Evolutionary conservation across 2,888 invertebrate genomes (phyloP).

Genomic region (Drepanosiphum platanoidis): DNA sequence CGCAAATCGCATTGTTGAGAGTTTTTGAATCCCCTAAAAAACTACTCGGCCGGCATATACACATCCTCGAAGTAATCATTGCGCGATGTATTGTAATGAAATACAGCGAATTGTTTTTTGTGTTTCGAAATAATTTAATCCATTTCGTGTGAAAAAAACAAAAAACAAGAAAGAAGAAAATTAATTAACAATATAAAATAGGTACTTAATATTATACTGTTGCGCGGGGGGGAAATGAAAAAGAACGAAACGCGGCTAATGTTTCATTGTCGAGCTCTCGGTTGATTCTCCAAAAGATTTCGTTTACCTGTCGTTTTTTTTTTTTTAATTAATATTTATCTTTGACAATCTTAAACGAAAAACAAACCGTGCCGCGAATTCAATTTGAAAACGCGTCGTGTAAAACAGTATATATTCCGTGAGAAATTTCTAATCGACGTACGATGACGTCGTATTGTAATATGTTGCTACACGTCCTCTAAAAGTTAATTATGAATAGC

Average conservation of each 20-base stretch:
- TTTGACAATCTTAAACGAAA: neutral
- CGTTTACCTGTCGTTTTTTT: neutral
- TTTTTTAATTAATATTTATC: neutral
- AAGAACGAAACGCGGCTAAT: neutral
- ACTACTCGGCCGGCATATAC: neutral
- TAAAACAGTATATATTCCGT: too few relatives aligned
- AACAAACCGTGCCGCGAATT: neutral
- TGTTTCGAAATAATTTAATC: neutral
- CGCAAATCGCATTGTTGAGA: conserved; percentile 51
- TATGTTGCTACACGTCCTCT: too few relatives aligned
- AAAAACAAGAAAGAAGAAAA: too few relatives aligned
- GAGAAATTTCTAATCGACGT: too few relatives aligned
- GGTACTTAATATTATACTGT: too few relatives aligned
- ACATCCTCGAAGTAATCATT: conserved; percentile 24
- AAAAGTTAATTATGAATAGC: too few relatives aligned
- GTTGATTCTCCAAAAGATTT: neutral
- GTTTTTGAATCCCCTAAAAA: conserved; percentile 23
- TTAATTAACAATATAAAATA: neutral
- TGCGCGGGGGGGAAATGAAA: neutral
- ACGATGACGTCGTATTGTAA: too few relatives aligned
- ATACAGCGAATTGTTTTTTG: neutral
- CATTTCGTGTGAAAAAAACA: neutral
- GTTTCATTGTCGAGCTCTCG: neutral
- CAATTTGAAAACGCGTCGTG: neutral
- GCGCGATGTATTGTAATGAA: neutral